These are phyloP conservation scores for Mus musculus DNA, from an alignment of 2,113 vertebrate species.

Conservation along the genomic window GRCm39 chr12:14618001-14618500, in stretches of 20 bases:
- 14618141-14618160: background rate
- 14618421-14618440: background rate
- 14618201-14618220: background rate
- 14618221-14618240: background rate
- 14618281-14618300: background rate
- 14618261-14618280: background rate
- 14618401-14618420: background rate
- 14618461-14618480: background rate
- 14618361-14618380: background rate
- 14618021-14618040: background rate
- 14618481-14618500: background rate
- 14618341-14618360: no score
- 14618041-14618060: background rate
- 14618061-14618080: background rate
- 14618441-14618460: background rate
- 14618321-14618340: no score
- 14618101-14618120: background rate
- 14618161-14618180: background rate
- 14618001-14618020: background rate
- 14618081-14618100: background rate
- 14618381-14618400: background rate
- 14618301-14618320: no score
- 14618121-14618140: background rate
- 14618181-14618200: background rate
- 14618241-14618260: background rate